phyloP scores from a whole-genome alignment of 2,888 invertebrate genomes.

The Tyria jacobaeae region DNA sequence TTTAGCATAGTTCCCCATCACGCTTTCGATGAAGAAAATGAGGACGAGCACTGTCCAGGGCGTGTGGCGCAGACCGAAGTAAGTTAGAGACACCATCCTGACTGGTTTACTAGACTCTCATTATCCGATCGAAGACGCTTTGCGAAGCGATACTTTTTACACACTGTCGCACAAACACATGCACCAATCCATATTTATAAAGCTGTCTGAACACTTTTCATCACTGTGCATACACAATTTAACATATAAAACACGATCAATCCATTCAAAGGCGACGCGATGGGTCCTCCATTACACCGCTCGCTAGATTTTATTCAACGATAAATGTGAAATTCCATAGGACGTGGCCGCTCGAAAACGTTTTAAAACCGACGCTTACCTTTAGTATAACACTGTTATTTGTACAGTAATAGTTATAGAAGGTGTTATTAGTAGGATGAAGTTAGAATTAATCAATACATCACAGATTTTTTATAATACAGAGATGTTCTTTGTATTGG shows the following conservation, averaged over 20 bases:
- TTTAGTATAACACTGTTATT: conserved; percentile 54
- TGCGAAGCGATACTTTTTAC: conserved; percentile 39
- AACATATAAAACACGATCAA: conserved; percentile 76
- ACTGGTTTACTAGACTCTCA: conserved; percentile 68
- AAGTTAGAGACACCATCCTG: conserved; percentile 82
- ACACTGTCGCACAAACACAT: conserved; percentile 60
- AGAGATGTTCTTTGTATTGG: conserved; percentile 84
- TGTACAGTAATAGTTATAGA: conserved; percentile 51
- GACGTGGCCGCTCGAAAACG: conserved; percentile 79
- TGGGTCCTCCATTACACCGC: conserved; percentile 81
- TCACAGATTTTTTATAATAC: conserved; percentile 86
- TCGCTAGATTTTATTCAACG: conserved; percentile 84
- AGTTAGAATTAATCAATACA: conserved; percentile 86
- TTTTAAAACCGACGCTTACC: conserved; percentile 65
- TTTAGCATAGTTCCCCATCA: conserved; percentile 92
- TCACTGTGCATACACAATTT: conserved; percentile 58
- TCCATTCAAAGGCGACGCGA: conserved; percentile 75
- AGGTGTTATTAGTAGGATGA: conserved; percentile 68
- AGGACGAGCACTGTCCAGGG: conserved; percentile 86
- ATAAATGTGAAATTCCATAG: conserved; percentile 85
- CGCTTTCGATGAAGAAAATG: conserved; percentile 88
- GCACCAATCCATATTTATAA: conserved; percentile 80
- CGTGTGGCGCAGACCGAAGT: conserved; percentile 79
- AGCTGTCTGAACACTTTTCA: conserved; percentile 50
- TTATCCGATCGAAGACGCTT: conserved; percentile 65